phyloP scores from a whole-genome alignment of 2,888 invertebrate genomes.

The Strigamia maritima region DNA sequence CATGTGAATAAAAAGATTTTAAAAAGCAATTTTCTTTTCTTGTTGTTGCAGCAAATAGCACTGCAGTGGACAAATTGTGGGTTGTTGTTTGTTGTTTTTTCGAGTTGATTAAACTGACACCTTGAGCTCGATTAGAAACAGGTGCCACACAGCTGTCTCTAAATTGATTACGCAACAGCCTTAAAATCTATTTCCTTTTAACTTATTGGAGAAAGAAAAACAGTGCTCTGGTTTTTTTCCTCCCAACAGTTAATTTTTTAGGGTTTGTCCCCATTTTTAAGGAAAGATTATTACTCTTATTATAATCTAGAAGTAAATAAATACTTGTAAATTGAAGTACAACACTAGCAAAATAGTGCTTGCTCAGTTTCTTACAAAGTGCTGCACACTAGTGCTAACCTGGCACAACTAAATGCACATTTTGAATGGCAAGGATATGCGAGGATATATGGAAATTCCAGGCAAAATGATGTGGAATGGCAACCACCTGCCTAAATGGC shows the following conservation, averaged over 20 bases:
- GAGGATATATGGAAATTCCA: no score
- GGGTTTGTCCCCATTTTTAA: background rate
- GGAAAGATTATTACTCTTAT: background rate
- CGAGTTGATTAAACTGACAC: background rate
- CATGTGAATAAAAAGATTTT: background rate
- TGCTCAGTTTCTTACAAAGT: no score
- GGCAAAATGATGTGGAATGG: no score
- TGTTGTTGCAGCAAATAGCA: background rate
- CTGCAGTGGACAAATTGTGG: background rate
- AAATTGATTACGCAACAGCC: slow-evolving; percentile 2
- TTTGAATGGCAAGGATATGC: background rate
- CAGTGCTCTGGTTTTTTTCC: background rate
- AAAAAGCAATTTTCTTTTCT: no score
- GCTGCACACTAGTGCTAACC: no score
- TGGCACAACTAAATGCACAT: no score
- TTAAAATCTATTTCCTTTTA: background rate
- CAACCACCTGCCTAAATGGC: no score
- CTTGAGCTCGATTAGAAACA: slow-evolving; percentile 25
- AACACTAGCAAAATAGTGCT: no score
- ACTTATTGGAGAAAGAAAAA: background rate
- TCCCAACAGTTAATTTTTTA: background rate
- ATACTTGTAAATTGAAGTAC: no score
- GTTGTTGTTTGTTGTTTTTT: background rate
- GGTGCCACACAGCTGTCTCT: background rate
- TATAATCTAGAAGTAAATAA: no score